Conservation (phyloP, 1,140 invertebrate genomes). For the Cheumatopsyche charites region DNA sequence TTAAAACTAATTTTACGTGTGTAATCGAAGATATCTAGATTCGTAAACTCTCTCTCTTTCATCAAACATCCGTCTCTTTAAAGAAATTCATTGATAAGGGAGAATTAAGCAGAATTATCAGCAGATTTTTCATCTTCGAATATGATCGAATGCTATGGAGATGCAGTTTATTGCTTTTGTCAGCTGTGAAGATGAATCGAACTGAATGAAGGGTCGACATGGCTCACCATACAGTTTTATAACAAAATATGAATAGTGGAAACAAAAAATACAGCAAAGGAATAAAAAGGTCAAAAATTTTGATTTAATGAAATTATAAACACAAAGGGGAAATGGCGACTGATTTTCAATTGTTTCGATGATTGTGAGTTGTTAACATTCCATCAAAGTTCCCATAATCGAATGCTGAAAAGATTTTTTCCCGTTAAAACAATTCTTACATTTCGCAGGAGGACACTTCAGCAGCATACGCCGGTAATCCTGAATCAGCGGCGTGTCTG, state of each 20-base stretch:
- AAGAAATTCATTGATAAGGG: background rate
- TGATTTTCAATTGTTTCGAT: no score
- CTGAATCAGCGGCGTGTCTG: conserved; percentile 78
- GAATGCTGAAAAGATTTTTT: background rate
- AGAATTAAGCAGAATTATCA: background rate
- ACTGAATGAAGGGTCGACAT: no score
- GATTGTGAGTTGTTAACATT: no score
- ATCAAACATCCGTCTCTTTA: background rate
- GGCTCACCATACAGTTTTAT: no score
- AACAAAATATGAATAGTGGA: no score
- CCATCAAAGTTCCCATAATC: background rate
- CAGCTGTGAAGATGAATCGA: no score
- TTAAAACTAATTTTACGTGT: conserved; percentile 4
- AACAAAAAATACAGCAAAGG: no score
- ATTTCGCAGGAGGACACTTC: conserved; percentile 57
- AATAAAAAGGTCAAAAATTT: no score
- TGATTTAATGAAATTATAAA: no score
- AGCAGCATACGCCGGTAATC: conserved; percentile 79
- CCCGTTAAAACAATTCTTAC: conserved; percentile 26
- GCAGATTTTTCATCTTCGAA: conserved; percentile 4
- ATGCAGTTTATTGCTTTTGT: no score
- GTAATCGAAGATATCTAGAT: background rate
- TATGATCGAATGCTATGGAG: background rate
- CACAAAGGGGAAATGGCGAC: no score
- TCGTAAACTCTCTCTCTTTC: background rate